A percentile compares a stretch with the other conserved stretches of the same genome.
phyloP scores from a whole-genome alignment of 2,113 vertebrate species.

The Eubucco bourcierii region DNA sequence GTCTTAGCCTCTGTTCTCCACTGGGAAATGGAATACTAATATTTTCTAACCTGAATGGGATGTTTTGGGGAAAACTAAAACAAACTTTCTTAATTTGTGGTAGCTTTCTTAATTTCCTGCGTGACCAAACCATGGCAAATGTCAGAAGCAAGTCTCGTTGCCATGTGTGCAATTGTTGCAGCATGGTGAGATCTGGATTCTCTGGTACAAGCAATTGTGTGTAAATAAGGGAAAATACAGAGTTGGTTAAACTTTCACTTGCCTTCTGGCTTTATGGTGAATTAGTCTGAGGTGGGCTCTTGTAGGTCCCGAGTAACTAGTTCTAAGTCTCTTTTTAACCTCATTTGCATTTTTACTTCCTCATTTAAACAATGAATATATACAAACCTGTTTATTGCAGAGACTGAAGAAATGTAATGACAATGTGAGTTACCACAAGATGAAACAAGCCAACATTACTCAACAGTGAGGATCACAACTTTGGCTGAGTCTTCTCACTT shows the following conservation, averaged over 20 bases:
- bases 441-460: neutral
- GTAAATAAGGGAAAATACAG: neutral
- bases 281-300: neutral
- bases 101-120: neutral
- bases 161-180: rapidly evolving
- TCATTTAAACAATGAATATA: neutral
- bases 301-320: neutral
- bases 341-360: neutral
- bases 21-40: neutral
- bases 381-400: neutral
- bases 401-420: neutral
- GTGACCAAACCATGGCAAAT: neutral
- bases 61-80: rapidly evolving
- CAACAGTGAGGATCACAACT: neutral
- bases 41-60: neutral
- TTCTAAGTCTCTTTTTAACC: neutral
- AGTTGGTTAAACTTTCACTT: neutral
- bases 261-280: neutral
- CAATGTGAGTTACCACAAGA: neutral
- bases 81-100: neutral
- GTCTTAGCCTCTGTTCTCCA: neutral
- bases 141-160: neutral
- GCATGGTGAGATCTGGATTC: neutral
- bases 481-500: neutral
- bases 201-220: neutral